Base-by-base conservation (phyloP, 2,888 invertebrate species). In the Cloeon dipterum region DNA sequence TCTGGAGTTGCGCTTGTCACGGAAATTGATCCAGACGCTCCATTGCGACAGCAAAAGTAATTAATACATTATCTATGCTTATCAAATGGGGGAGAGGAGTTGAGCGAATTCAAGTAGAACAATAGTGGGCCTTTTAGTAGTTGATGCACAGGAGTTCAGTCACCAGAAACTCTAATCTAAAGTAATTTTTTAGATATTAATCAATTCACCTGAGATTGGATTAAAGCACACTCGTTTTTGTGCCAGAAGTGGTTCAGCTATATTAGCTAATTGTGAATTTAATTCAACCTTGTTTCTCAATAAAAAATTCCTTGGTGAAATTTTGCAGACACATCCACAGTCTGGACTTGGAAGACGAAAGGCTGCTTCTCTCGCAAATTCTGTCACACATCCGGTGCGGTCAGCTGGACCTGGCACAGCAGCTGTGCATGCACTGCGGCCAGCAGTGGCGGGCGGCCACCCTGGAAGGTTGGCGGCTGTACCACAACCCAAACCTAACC, bases 401-500 rank as follows among this genome's bases (percentile, higher is more conserved):
- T 1, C 74, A 77, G 46, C 65, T 89, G 40, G 74, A 77, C 45
- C 75, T 78, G 55, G 91, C 89, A 2, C 72, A 88, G 50, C 68
- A 76, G 41, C 55, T 88, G 23, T 86, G 88, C 49, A 67, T 74
- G 32, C 75, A 74, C 49, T 79, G 78, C 48, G 93, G 93, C 0
- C 89, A 93, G 54, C 70, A 79, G 2, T 91, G 91, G 91, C 63
- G 86, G 35, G 88, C 88, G 1, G 86, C 86, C 4, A 70, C 82
- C 17, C 58, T 93, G 26, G 79, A 89, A 54, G 93, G 93, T 3
- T 91, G 91, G 88, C 66, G 74, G 39, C 62, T 88, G 20, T 70
- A 75, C 48, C 81, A 91, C 51, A 88, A 93, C 59, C 74, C 83
- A 5, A 83, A 86, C 49, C 72, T 70, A 47, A 63, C 66, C 35